Conservation (phyloP, 1,140 invertebrate species). For the Drosophila kurseongensis region DNA sequence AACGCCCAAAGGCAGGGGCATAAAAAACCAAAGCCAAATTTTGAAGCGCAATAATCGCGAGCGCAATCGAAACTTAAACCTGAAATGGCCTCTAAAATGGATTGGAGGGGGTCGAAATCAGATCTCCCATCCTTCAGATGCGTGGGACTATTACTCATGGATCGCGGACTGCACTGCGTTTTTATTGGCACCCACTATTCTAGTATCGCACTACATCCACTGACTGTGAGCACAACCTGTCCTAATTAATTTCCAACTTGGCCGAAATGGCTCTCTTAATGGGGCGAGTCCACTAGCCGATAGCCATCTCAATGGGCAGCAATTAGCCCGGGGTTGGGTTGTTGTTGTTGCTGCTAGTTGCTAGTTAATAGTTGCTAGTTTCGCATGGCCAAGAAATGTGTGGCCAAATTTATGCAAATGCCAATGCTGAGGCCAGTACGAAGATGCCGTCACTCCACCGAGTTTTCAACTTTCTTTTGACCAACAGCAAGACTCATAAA, state of each 20-base stretch:
- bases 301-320: slow-evolving; percentile 62
- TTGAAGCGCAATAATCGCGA: slow-evolving; percentile 52
- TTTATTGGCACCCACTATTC: slow-evolving; percentile 55
- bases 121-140: slow-evolving; percentile 20
- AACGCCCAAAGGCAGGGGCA: slow-evolving; percentile 37
- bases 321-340: slow-evolving; percentile 39
- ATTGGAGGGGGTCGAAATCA: slow-evolving; percentile 3
- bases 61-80: slow-evolving; percentile 59
- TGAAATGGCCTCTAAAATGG: slow-evolving; percentile 49
- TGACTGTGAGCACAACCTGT: slow-evolving; percentile 61
- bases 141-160: slow-evolving; percentile 44
- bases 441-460: slow-evolving; percentile 39
- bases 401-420: slow-evolving; percentile 77
- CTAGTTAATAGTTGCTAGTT: slow-evolving; percentile 26
- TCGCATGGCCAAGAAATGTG: slow-evolving; percentile 73
- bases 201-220: background rate
- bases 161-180: slow-evolving; percentile 37
- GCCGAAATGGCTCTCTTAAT: slow-evolving; percentile 70
- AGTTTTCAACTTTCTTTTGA: slow-evolving; percentile 73
- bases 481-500: slow-evolving; percentile 25
- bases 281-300: slow-evolving; percentile 46
- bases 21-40: slow-evolving; percentile 29
- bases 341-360: slow-evolving; percentile 12
- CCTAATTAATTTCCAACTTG: slow-evolving; percentile 75
- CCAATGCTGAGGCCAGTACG: no score